Evolutionary conservation across 1,140 invertebrate genomes (phyloP).

Genomic region (Cepaea nemoralis): DNA sequence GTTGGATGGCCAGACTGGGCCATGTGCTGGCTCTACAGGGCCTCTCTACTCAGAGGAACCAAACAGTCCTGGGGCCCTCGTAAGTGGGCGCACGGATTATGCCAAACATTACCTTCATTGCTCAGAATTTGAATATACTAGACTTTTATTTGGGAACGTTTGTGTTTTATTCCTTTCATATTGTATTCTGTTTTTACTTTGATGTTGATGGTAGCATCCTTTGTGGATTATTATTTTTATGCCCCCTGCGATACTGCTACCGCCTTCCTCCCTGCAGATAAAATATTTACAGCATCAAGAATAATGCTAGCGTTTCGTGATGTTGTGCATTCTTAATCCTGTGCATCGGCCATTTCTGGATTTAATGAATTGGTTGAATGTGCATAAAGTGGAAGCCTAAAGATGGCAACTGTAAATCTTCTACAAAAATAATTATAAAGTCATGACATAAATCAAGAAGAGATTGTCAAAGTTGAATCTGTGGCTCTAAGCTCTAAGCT

Average conservation of each 20-base stretch:
- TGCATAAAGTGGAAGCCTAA: too few species aligned
- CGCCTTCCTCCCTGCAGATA: conserved; percentile 2
- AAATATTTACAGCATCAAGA: neutral
- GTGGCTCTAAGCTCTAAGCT: too few species aligned
- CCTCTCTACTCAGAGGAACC: conserved; percentile 40
- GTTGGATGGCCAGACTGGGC: conserved; percentile 24
- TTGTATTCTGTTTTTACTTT: conserved; percentile 21
- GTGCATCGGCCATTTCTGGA: conserved; percentile 4
- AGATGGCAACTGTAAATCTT: too few species aligned
- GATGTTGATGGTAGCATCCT: conserved; percentile 22
- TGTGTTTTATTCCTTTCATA: conserved; percentile 9
- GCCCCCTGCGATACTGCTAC: neutral
- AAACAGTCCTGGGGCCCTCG: conserved; percentile 38
- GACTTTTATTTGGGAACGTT: conserved; percentile 31
- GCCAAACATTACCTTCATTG: neutral
- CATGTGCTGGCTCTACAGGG: conserved; percentile 32
- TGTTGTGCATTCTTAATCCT: neutral
- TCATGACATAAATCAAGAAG: too few species aligned
- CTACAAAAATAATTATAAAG: too few species aligned
- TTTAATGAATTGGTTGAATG: too few species aligned
- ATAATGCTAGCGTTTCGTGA: neutral
- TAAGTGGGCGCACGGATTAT: conserved; percentile 40
- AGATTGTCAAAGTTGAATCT: too few species aligned
- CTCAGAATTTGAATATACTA: conserved; percentile 25
- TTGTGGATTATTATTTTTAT: conserved; percentile 14